Conservation (phyloP, 2,113 vertebrate genomes). For the Podilymbus podiceps region DNA sequence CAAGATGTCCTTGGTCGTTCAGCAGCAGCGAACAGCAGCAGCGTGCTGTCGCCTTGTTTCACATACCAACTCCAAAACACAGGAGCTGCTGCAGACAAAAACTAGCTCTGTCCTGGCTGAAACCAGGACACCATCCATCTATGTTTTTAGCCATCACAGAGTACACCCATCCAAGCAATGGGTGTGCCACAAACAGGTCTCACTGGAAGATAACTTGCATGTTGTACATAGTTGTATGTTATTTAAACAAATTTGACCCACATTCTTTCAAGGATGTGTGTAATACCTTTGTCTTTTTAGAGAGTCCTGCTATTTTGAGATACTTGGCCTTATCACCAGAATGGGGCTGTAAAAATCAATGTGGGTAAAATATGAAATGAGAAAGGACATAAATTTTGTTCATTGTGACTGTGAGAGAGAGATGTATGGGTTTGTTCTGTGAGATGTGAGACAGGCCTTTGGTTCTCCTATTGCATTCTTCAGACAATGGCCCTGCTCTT, state of each 20-base stretch:
- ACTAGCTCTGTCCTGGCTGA: too few species aligned
- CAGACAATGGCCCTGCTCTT: background rate
- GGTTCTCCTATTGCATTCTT: background rate
- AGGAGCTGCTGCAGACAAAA: too few species aligned
- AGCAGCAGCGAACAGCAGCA: too few species aligned
- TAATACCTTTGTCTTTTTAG: background rate
- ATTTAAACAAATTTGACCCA: background rate
- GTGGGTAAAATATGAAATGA: background rate
- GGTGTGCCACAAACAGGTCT: background rate
- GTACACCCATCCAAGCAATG: too few species aligned
- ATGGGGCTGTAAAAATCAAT: background rate
- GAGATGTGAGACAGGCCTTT: background rate
- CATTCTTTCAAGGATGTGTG: background rate
- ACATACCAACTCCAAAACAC: too few species aligned
- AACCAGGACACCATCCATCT: too few species aligned
- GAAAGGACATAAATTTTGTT: background rate
- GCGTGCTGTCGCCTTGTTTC: too few species aligned
- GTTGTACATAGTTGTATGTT: background rate
- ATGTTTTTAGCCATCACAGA: too few species aligned
- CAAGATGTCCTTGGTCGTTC: too few species aligned
- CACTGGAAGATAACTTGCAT: too few species aligned
- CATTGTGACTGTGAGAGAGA: background rate
- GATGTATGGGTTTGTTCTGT: background rate
- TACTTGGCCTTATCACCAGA: background rate
- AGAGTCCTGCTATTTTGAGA: background rate